A percentile compares a stretch with the other conserved stretches of the same genome.
These are phyloP conservation scores for Erpetoichthys calabaricus DNA, from an alignment of 2,797 vertebrate species.

Conservation along the genomic window DNA sequence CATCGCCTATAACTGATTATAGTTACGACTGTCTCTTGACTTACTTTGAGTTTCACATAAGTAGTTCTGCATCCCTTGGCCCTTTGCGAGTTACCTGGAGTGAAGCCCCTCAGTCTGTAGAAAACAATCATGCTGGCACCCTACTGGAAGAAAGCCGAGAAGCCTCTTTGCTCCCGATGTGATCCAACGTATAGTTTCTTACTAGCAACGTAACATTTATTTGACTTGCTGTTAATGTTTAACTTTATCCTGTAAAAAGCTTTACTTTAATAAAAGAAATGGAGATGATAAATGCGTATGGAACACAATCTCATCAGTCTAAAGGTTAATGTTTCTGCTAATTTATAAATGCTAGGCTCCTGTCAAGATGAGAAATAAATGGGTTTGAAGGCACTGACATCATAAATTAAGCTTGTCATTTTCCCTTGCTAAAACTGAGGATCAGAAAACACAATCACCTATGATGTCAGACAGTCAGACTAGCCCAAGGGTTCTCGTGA, in stretches of 20 bases:
- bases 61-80: too few relatives aligned
- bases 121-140: too few relatives aligned
- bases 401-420: conserved; percentile 69
- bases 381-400: conserved; percentile 60
- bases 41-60: too few relatives aligned
- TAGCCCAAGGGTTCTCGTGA: conserved; percentile 32
- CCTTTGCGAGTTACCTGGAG: too few relatives aligned
- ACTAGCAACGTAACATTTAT: too few relatives aligned
- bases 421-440: conserved; percentile 42
- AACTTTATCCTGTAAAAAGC: conserved; percentile 23
- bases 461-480: conserved; percentile 53
- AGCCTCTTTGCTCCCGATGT: too few relatives aligned
- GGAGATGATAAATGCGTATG: conserved; percentile 50
- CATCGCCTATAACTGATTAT: too few relatives aligned
- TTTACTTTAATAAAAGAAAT: conserved; percentile 43
- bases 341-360: conserved; percentile 63
- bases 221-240: too few relatives aligned
- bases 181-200: too few relatives aligned
- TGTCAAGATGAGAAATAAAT: conserved; percentile 54
- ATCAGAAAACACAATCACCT: conserved; percentile 53
- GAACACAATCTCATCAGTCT: conserved; percentile 54
- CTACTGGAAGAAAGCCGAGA: too few relatives aligned
- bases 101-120: too few relatives aligned
- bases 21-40: too few relatives aligned
- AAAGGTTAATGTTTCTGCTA: conserved; percentile 73